phyloP scores from a whole-genome alignment of 2,888 invertebrate species.

The Imbricaverruca yamaguchii region DNA sequence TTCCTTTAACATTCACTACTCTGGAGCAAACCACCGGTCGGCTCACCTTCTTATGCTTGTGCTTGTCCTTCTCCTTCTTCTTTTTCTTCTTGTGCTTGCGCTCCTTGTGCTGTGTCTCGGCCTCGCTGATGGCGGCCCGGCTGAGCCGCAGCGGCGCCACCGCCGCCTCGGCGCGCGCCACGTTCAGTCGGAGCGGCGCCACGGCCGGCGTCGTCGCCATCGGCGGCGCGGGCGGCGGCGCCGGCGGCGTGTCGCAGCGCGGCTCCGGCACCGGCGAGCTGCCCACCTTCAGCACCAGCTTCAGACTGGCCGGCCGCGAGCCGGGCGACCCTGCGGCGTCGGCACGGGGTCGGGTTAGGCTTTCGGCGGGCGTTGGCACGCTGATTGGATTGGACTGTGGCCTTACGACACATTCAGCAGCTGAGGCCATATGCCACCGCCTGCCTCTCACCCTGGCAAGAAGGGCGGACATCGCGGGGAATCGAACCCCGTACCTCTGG shows the following conservation, averaged over 20 bases:
- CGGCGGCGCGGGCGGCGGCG: neutral
- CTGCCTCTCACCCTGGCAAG: too few relatives aligned
- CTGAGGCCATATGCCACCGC: too few relatives aligned
- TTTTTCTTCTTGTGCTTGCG: constrained; percentile 14
- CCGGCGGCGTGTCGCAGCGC: constrained; percentile 43
- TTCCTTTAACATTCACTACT: too few relatives aligned
- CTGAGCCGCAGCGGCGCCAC: constrained; percentile 10
- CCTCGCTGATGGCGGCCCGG: constrained; percentile 9
- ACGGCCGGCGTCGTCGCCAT: neutral
- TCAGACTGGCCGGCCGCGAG: constrained; percentile 63
- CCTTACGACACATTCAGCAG: too few relatives aligned
- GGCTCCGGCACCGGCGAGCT: constrained; percentile 73
- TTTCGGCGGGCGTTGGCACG: neutral
- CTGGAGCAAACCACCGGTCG: too few relatives aligned
- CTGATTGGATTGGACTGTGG: too few relatives aligned
- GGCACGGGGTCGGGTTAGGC: neutral
- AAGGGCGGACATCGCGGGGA: too few relatives aligned
- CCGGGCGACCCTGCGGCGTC: constrained; percentile 57
- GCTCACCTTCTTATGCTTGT: constrained; percentile 12
- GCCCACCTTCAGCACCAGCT: constrained; percentile 70
- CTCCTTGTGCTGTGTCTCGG: constrained; percentile 16
- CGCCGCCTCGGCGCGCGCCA: neutral
- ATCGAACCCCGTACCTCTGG: too few relatives aligned
- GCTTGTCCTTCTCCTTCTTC: constrained; percentile 12
- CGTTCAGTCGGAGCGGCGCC: constrained; percentile 2